Percentiles rank a stretch among this genome's conserved stretches.
Conservation (phyloP, 2,888 invertebrate species). For the Alloplasta piceator region DNA sequence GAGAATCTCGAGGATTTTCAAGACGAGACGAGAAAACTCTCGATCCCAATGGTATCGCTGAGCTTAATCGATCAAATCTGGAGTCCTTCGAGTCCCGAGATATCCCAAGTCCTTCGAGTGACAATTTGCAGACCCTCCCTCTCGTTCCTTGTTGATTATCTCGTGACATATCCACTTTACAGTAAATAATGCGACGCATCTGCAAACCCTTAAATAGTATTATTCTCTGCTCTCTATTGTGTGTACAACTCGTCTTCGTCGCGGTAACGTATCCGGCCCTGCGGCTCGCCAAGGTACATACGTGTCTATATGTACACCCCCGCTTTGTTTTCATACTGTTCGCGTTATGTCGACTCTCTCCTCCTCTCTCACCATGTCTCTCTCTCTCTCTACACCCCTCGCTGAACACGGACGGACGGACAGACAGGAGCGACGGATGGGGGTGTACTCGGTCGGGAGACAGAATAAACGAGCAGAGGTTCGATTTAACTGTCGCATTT, state of each 20-base stretch:
- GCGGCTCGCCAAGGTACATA: constrained; percentile 45
- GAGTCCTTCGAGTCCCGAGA: no score
- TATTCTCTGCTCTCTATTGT: neutral
- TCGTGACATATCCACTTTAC: neutral
- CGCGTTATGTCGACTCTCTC: constrained; percentile 42
- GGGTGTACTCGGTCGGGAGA: constrained; percentile 62
- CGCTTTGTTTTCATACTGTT: constrained; percentile 58
- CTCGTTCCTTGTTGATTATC: neutral
- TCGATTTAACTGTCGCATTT: constrained; percentile 79
- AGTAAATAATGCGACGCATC: constrained; percentile 10
- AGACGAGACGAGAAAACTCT: no score
- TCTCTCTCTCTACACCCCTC: constrained; percentile 13
- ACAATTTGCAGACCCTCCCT: no score
- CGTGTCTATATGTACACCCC: neutral
- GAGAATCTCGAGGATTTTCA: no score
- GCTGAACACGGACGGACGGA: constrained; percentile 26
- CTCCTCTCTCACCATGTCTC: neutral
- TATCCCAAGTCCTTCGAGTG: no score
- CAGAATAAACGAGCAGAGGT: constrained; percentile 76
- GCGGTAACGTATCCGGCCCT: constrained; percentile 44
- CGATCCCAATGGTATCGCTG: no score
- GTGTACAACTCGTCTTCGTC: constrained; percentile 38
- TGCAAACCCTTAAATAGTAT: constrained; percentile 31
- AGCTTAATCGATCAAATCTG: no score
- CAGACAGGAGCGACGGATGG: constrained; percentile 58